Base-by-base conservation (phyloP, 2,113 vertebrate genomes). In the Choloepus hoffmanni region DNA sequence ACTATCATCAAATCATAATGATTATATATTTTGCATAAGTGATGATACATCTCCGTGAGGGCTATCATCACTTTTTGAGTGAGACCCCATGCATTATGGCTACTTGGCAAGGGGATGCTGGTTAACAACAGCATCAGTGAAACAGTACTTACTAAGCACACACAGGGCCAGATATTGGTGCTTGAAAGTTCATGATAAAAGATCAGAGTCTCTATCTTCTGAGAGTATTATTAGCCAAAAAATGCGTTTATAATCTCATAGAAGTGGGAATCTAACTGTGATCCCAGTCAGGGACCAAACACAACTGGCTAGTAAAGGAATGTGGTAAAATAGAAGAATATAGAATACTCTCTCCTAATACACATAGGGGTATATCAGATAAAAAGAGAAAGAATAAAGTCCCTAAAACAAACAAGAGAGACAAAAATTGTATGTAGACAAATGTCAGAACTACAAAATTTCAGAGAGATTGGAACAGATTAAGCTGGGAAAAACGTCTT, bases 21-120 rank as follows among this genome's bases (percentile, higher is more conserved):
- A 96, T 53, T 86, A 95, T 74, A 91, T 63, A 87, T 96, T 92
- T 84, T 94, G 36, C 62, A 11, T 92, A 94, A 95, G 92, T 45
- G 74, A 97, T 73, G 76, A 81, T 82, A 95, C 19, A 15, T 53
- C 72, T 91, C 82, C 33, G 36, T 55, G 70, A 95, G 63, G 60
- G 65, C 58, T 96, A 83, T 73, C 68, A 94, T 72, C 89, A 82
- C 58, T 24, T 96, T 88, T 48, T 40, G 50, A 90, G 43, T 43
- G 48, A 92, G 68, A 95, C 21, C n/a, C 76, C 6, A 3, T 55
- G 53, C 45, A 67, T 94, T 85, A 63, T 43, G 77, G 33, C 28
- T 48, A 77, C 28, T 53, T 0, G 13, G n/a, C 30, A 48, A 2
- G 65, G 28, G 63, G 40, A 89, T 33, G 4, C 68, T 85, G 40